Percentiles rank a stretch among this genome's conserved stretches.
These are phyloP conservation scores for Poeciliopsis prolifica DNA, from an alignment of 2,113 vertebrate genomes.

Conservation along the genomic window DNA sequence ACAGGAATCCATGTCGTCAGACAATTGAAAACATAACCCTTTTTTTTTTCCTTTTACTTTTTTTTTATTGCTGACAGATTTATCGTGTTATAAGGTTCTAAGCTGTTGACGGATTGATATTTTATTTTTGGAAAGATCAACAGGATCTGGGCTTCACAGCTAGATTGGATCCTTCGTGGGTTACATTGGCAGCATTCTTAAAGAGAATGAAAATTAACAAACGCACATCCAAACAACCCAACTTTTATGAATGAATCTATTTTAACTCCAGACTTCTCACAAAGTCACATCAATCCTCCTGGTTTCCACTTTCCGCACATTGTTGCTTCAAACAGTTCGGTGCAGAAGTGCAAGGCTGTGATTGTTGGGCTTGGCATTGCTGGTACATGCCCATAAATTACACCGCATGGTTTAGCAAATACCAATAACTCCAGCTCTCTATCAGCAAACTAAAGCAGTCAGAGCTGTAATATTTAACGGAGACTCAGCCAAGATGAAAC, in stretches of 20 bases:
- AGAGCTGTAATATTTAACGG: background rate
- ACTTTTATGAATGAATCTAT: background rate
- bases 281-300: background rate
- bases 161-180: background rate
- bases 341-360: background rate
- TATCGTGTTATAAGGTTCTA: constrained; percentile 5
- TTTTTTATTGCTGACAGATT: constrained; percentile 17
- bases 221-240: background rate
- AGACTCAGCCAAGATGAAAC: background rate
- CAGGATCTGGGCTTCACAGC: background rate
- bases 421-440: background rate
- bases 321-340: background rate
- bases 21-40: constrained; percentile 49
- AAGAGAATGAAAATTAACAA: background rate
- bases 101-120: constrained; percentile 5
- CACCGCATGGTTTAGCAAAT: background rate
- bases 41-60: background rate
- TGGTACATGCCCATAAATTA: background rate
- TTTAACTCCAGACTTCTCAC: background rate
- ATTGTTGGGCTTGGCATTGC: background rate
- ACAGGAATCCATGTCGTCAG: constrained; percentile 33
- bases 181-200: background rate
- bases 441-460: background rate
- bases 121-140: constrained; percentile 2
- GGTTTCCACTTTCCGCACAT: background rate